phyloP scores from a whole-genome alignment of 2,113 vertebrate species.

The Petromus typicus region DNA sequence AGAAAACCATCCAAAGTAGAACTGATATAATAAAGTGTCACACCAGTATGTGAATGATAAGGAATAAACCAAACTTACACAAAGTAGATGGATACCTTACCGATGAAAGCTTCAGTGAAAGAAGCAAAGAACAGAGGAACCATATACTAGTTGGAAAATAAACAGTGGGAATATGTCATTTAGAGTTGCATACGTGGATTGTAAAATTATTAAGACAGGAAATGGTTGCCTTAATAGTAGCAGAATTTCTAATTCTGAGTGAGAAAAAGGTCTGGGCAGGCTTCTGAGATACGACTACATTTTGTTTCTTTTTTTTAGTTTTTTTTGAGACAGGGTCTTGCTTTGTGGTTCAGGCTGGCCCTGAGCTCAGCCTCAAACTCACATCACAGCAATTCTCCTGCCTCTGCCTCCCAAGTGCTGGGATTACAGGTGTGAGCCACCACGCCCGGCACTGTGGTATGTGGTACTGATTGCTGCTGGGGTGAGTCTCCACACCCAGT shows the following conservation, averaged over 20 bases:
- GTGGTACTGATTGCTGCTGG: too few relatives aligned
- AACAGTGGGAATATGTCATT: neutral
- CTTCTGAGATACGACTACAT: neutral
- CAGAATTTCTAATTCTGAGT: neutral
- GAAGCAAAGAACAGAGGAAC: neutral
- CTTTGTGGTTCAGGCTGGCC: too few relatives aligned
- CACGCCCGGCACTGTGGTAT: too few relatives aligned
- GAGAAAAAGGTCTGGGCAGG: neutral
- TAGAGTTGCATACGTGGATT: neutral
- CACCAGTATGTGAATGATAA: neutral
- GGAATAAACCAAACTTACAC: neutral
- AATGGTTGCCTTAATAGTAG: neutral
- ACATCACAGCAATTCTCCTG: too few relatives aligned
- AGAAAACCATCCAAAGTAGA: neutral
- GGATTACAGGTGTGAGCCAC: too few relatives aligned
- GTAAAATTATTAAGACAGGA: neutral
- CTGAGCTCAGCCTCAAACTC: too few relatives aligned
- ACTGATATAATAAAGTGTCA: neutral
- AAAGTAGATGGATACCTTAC: neutral
- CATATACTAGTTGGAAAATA: neutral
- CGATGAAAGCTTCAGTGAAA: neutral
- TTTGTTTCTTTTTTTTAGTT: too few relatives aligned
- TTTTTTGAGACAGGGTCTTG: too few relatives aligned
- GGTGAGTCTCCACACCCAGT: too few relatives aligned
- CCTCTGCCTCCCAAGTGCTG: too few relatives aligned